Evolutionary conservation across 2,113 vertebrate genomes (phyloP), one percentile per base, ranked within the genome.

Genomic region (Poeciliopsis retropinna): DNA sequence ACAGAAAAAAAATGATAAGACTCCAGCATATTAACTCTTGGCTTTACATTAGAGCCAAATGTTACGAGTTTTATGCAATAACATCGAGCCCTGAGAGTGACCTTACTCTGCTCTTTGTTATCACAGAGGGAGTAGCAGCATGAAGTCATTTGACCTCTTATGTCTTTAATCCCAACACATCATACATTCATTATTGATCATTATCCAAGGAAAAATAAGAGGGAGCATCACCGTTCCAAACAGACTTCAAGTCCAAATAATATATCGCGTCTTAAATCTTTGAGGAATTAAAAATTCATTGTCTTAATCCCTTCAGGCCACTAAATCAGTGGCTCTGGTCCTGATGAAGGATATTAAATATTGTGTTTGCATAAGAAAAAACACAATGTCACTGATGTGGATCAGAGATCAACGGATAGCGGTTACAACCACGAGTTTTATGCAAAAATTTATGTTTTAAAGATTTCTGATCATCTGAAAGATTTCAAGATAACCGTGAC

Each of bases 61-160:
- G 13, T 1, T 60, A 31, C 67, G 76, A 73, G 72, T 78, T 71
- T 57, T 60, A 51, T 0, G 15, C 51, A 25, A 25, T 70, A 44
- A 32, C 31, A 69, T 60, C 66, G 28, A 12, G 6, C 5, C 25
- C 2, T 11, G 5, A 60, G 31, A 0, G 5, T 73, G 73, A 87
- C 65, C 51, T 57, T 64, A 72, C 22, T 57, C 76, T 79, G 78
- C 66, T 72, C 39, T 17, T 64, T 62, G 57, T 86, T 87, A 67
- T 85, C 61, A 39, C 32, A 61, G 60, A 74, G 67, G 66, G 64
- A 62, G 78, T 4, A 67, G 60, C 60, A 1, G 64, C 70, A 77
- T 83, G 86, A 85, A 70, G 78, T 91, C 82, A 83, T 76, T 47
- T 64, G 68, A 86, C 66, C 79, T n/a, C 15, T 80, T 67, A 83